Percentiles rank a stretch among this genome's conserved stretches.
phyloP scores from a whole-genome alignment of 2,113 vertebrate species.

The Astatoreochromis straeleni region DNA sequence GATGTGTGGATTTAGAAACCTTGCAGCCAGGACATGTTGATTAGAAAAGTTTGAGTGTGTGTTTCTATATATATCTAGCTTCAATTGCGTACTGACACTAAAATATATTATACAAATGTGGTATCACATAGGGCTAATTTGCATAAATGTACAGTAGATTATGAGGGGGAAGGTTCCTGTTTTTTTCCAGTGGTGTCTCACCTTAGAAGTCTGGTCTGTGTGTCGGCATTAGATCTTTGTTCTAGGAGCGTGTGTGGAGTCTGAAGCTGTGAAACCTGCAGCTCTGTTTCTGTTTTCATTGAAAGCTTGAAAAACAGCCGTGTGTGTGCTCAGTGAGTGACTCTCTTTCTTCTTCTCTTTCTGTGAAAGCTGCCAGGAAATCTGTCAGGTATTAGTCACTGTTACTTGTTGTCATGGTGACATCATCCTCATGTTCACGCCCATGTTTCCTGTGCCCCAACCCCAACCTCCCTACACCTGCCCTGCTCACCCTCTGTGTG shows the following conservation, averaged over 20 bases:
- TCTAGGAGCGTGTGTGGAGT: not conserved
- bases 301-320: not conserved
- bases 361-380: slow-evolving; percentile 63
- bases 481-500: not conserved
- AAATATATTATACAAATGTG: not conserved
- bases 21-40: not conserved
- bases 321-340: not conserved
- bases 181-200: too few relatives aligned
- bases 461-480: not conserved
- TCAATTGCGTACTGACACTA: not conserved
- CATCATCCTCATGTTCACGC: not conserved
- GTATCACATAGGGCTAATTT: not conserved
- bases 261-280: not conserved
- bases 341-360: slow-evolving; percentile 44
- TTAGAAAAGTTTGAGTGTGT: not conserved
- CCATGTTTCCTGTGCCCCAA: slow-evolving; percentile 9
- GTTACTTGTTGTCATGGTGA: slow-evolving; percentile 5
- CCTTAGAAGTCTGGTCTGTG: not conserved
- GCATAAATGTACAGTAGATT: not conserved
- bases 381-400: slow-evolving; percentile 47
- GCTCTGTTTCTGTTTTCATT: not conserved
- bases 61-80: not conserved
- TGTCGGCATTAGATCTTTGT: not conserved
- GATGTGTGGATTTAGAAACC: not conserved
- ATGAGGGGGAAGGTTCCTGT: not conserved